Conservation (phyloP, 2,888 invertebrate species). For the Hirtodrosophila cameraria region DNA sequence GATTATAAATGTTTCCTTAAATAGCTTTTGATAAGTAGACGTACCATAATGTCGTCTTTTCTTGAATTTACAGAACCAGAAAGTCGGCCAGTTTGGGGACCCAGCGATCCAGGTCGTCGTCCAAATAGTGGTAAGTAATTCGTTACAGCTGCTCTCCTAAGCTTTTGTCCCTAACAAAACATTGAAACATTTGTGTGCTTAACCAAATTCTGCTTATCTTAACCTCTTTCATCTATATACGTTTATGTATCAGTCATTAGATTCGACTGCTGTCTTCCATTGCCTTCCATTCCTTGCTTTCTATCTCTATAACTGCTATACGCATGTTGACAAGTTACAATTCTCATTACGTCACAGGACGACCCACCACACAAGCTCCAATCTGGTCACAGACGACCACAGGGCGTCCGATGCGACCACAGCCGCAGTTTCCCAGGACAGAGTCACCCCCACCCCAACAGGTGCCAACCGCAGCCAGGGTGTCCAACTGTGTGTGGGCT, state of each 20-base stretch:
- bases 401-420: constrained; percentile 43
- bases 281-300: constrained; percentile 13
- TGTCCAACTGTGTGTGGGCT: constrained; percentile 90
- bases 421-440: neutral
- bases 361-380: neutral
- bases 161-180: neutral
- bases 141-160: neutral
- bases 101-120: neutral
- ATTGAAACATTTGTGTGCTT: too few relatives aligned
- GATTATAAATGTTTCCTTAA: too few relatives aligned
- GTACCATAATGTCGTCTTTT: too few relatives aligned
- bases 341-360: constrained; percentile 63
- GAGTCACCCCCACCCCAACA: neutral
- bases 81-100: constrained; percentile 8
- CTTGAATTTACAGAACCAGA: neutral
- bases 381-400: constrained; percentile 3
- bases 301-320: neutral
- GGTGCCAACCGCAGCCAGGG: constrained; percentile 15
- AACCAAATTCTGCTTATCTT: too few relatives aligned
- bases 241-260: constrained; percentile 7
- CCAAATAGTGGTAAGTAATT: constrained; percentile 27
- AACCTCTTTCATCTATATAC: too few relatives aligned
- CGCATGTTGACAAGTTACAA: constrained; percentile 20
- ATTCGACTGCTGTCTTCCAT: constrained; percentile 6
- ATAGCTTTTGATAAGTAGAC: too few relatives aligned